Conservation (phyloP, 2,797 vertebrate species). For the Loris lydekkerianus region DNA sequence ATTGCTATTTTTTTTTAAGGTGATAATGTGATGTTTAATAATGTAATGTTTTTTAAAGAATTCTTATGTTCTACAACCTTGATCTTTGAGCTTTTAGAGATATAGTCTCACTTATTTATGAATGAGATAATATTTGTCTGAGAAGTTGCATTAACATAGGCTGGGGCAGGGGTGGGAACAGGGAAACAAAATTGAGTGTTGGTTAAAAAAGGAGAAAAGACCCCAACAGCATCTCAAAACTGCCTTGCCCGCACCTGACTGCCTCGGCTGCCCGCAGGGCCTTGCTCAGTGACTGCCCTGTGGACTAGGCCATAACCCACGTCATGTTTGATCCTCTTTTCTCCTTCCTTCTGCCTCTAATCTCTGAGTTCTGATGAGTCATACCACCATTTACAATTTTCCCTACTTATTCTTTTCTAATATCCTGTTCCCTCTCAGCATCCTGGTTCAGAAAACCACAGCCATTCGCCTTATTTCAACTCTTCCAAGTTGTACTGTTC, state of each 20-base stretch:
- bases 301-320: no score
- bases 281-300: rapidly evolving
- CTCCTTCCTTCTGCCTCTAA: not conserved
- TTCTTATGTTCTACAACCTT: not conserved
- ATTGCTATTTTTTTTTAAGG: no score
- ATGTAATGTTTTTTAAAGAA: not conserved
- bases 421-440: not conserved
- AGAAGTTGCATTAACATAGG: not conserved
- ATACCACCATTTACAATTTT: not conserved
- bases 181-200: not conserved
- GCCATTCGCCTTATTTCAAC: not conserved
- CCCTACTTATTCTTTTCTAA: not conserved
- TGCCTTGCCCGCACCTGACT: no score
- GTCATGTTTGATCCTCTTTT: not conserved
- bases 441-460: not conserved
- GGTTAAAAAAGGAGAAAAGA: not conserved
- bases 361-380: no score
- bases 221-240: no score
- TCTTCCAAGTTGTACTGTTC: rapidly evolving
- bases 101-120: not conserved
- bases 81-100: not conserved
- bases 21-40: not conserved
- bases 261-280: rapidly evolving
- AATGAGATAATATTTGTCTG: not conserved
- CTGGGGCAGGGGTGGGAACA: no score